These are phyloP conservation scores for Cosmorhoe ocellata DNA, from an alignment of 2,888 invertebrate species.

Conservation along the genomic window DNA sequence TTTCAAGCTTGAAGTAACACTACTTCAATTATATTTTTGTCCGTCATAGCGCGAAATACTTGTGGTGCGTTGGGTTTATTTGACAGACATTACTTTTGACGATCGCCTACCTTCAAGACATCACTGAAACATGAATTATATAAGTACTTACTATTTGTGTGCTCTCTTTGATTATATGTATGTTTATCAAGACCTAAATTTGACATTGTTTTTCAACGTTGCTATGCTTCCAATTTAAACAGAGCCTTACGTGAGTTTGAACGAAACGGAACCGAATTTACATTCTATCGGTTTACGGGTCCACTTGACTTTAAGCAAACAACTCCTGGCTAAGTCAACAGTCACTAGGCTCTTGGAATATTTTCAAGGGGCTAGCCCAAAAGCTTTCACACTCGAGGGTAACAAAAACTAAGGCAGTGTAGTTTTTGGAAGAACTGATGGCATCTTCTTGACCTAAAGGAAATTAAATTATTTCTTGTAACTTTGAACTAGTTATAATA, in stretches of 20 bases:
- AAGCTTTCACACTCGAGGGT: slow-evolving; percentile 26
- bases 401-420: slow-evolving; percentile 14
- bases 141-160: no score
- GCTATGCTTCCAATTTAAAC: slow-evolving; percentile 6
- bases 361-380: slow-evolving; percentile 27
- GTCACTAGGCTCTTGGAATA: slow-evolving; percentile 26
- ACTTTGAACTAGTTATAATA: no score
- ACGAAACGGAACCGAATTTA: slow-evolving; percentile 55
- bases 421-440: slow-evolving; percentile 6
- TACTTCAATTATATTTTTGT: no score
- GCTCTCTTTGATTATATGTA: no score
- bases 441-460: not conserved
- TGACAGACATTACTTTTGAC: no score
- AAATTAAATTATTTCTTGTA: slow-evolving; percentile 7
- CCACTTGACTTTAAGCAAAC: slow-evolving; percentile 45
- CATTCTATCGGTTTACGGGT: slow-evolving; percentile 59
- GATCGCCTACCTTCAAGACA: no score
- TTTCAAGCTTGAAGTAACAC: no score
- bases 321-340: slow-evolving; percentile 50
- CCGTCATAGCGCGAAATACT: no score
- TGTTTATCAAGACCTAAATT: no score
- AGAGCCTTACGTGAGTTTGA: slow-evolving; percentile 22
- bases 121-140: no score
- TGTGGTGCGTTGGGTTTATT: no score
- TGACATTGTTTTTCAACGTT: not conserved